A percentile compares a stretch with the other conserved stretches of the same genome.
Evolutionary conservation across 30 jellyfish, hydroid and myxozoan species (phyloP).

Genomic region (Aurelia aurita): DNA sequence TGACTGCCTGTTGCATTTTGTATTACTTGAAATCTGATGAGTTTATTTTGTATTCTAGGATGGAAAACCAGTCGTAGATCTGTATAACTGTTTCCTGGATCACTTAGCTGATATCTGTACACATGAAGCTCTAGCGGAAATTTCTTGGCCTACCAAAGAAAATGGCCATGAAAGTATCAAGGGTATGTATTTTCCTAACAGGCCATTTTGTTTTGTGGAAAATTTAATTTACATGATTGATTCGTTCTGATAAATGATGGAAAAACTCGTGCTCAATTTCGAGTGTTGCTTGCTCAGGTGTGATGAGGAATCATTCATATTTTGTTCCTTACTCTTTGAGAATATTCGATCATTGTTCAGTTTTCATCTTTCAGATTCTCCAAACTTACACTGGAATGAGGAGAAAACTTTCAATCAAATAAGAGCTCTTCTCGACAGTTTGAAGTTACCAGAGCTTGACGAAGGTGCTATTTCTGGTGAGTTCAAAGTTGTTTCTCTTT

Average conservation of each 20-base stretch:
- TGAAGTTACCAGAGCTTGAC: conserved; percentile 26
- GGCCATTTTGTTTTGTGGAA: neutral
- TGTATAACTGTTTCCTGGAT: conserved; percentile 47
- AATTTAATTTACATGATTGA: neutral
- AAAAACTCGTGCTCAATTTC: too few relatives aligned
- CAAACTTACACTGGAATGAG: conserved; percentile 43
- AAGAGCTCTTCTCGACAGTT: neutral
- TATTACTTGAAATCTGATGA: too few relatives aligned
- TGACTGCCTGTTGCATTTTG: too few relatives aligned
- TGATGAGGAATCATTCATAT: too few relatives aligned
- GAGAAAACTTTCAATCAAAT: neutral
- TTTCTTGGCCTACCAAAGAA: conserved; percentile 61
- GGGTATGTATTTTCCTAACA: neutral
- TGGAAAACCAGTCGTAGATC: conserved; percentile 19
- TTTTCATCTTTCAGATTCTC: conserved; percentile 10
- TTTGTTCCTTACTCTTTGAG: too few relatives aligned
- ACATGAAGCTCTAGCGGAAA: neutral
- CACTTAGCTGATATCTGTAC: conserved; percentile 31
- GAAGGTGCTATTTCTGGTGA: conserved; percentile 7
- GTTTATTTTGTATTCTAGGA: conserved; percentile 5
- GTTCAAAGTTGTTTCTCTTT: neutral
- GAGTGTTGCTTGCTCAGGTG: too few relatives aligned
- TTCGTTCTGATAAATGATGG: too few relatives aligned
- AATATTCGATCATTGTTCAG: too few relatives aligned
- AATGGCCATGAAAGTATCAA: neutral